phyloP scores from a whole-genome alignment of 2,113 vertebrate genomes.

The Eurypyga helias region DNA sequence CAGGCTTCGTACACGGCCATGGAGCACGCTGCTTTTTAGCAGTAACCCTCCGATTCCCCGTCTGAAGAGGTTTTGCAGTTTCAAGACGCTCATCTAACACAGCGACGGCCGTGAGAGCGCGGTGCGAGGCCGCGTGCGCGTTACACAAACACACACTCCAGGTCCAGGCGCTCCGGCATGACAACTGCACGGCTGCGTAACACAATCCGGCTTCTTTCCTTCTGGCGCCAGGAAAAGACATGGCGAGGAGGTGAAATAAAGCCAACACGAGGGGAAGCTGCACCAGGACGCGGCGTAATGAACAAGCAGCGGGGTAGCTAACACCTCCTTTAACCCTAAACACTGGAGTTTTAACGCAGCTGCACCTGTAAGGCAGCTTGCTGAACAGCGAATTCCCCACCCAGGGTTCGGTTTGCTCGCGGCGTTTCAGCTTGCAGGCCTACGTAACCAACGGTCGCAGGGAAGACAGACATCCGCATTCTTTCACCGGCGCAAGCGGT shows the following conservation, averaged over 20 bases:
- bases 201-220: neutral
- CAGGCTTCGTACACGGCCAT: rapidly evolving
- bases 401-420: neutral
- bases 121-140: neutral
- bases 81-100: rapidly evolving
- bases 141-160: neutral
- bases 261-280: neutral
- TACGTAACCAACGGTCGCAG: neutral
- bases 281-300: neutral
- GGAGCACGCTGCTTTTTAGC: neutral
- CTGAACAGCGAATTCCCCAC: neutral
- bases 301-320: neutral
- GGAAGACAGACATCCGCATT: neutral
- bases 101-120: rapidly evolving
- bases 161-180: neutral
- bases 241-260: neutral
- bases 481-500: neutral
- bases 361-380: neutral
- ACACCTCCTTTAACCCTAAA: neutral
- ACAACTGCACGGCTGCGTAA: neutral
- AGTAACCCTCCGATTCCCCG: neutral
- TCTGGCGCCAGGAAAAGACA: neutral
- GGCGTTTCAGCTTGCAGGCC: neutral
- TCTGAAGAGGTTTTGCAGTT: neutral
- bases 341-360: neutral